Evolutionary conservation across 2,888 invertebrate genomes (phyloP), one percentile per base, ranked within the genome.

Genomic region (Phyllotreta cruciferae): DNA sequence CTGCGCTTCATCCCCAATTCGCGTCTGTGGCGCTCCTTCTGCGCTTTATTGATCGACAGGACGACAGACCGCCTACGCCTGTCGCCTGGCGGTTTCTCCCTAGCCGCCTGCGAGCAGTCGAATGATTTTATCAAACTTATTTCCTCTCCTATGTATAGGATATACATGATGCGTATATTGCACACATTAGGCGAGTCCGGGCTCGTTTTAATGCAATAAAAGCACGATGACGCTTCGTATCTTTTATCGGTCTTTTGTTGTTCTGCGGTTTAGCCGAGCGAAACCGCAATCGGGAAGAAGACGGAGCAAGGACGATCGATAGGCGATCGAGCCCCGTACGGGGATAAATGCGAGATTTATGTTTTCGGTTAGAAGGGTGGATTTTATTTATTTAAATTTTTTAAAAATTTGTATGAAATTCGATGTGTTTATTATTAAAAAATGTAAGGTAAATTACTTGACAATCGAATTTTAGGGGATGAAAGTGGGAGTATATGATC

Each of bases 11-110:
- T 24, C 24, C 24, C 24, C 4, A 24, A 24, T 3, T 24, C 4
- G 2, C 24, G 63, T 62, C 56, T 62, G 63, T 60, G 44, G 61
- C 64, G 62, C 60, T 24, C 24, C 24, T 62, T 68, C 68, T 66
- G 66, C 55, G 56, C 64, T 66, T 64, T 68, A 68, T 68, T 68
- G 68, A 68, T 68, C 68, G 66, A 44, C 60, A 66, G 68, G 66
- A 66, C 68, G 66, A 44, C 60, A 64, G 62, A 34, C 68, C 68
- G 64, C 68, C 66, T 66, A 68, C 68, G 56, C 64, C 14, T 14
- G 52, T 24, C 10, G 24, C 4, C n/a, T n/a, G n/a, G n/a, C n/a
- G n/a, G 52, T 36, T 44, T 60, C 67, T 63, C 66, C 68, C 66
- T 58, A 57, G 63, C 56, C 57, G 65, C 24, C 2, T 24, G 24